Evolutionary conservation across 2,888 invertebrate species (phyloP).

Genomic region (Heliconius ethilla): DNA sequence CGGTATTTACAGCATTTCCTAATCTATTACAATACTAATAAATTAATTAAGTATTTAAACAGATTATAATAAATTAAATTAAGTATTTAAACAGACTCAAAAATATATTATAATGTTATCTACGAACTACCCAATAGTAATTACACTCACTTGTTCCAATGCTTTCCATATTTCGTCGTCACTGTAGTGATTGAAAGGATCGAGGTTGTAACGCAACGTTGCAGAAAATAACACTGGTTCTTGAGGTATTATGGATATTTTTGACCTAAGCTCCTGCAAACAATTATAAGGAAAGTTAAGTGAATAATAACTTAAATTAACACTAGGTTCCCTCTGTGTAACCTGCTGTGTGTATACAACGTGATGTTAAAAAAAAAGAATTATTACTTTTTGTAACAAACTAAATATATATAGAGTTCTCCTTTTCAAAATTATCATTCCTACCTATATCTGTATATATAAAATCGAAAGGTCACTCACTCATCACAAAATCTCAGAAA

Average conservation of each 20-base stretch:
- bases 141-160: constrained; percentile 82
- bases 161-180: constrained; percentile 86
- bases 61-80: no score
- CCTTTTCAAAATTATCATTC: neutral
- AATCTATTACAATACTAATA: no score
- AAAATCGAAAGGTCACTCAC: no score
- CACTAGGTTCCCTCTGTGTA: no score
- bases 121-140: neutral
- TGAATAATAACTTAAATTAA: no score
- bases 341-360: no score
- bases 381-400: neutral
- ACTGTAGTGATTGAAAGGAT: constrained; percentile 84
- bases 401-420: neutral
- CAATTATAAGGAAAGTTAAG: neutral
- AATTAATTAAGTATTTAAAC: no score
- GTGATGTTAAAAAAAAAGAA: no score
- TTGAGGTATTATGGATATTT: constrained; percentile 88
- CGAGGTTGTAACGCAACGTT: constrained; percentile 86
- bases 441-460: neutral
- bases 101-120: neutral
- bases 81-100: no score
- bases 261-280: constrained; percentile 81
- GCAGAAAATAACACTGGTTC: constrained; percentile 86
- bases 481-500: no score
- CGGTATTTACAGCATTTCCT: neutral